Evolutionary conservation across 1,140 invertebrate species (phyloP).

Genomic region (Venturia canescens): DNA sequence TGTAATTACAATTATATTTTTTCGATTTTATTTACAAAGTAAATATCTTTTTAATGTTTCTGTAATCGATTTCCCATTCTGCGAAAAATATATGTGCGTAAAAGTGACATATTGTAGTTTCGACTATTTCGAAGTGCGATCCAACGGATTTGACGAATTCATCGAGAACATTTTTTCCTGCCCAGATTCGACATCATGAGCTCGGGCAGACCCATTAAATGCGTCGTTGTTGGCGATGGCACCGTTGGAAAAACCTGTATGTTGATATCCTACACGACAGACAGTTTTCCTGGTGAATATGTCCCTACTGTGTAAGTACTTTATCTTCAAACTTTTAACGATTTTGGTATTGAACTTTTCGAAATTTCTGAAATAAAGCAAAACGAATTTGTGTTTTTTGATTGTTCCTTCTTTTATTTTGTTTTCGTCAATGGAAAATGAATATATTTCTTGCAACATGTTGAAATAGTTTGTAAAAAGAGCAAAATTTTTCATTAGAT

Average conservation of each 20-base stretch:
- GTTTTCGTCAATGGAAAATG: background rate
- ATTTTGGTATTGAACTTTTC: background rate
- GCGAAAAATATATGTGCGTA: no score
- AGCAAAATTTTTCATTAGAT: no score
- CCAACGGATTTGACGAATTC: background rate
- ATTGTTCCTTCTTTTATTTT: no score
- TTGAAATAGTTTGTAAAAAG: no score
- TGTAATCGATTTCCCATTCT: background rate
- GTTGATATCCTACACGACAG: constrained; percentile 99
- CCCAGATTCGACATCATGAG: constrained; percentile 81
- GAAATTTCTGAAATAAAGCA: background rate
- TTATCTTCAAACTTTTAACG: background rate
- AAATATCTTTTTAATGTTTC: background rate
- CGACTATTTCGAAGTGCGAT: background rate
- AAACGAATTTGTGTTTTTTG: constrained; percentile 9
- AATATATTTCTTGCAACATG: no score
- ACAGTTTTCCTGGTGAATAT: constrained; percentile 99
- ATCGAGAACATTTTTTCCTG: constrained; percentile 49
- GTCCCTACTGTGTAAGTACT: constrained; percentile 94
- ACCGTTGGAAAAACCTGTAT: constrained; percentile 99
- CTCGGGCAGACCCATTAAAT: constrained; percentile 96
- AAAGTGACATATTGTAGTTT: background rate
- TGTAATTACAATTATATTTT: background rate
- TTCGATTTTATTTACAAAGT: background rate
- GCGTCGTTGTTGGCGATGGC: constrained; percentile 94